These are phyloP conservation scores for Erythrolamprus reginae DNA, from an alignment of 2,113 vertebrate species.

Conservation along the genomic window DNA sequence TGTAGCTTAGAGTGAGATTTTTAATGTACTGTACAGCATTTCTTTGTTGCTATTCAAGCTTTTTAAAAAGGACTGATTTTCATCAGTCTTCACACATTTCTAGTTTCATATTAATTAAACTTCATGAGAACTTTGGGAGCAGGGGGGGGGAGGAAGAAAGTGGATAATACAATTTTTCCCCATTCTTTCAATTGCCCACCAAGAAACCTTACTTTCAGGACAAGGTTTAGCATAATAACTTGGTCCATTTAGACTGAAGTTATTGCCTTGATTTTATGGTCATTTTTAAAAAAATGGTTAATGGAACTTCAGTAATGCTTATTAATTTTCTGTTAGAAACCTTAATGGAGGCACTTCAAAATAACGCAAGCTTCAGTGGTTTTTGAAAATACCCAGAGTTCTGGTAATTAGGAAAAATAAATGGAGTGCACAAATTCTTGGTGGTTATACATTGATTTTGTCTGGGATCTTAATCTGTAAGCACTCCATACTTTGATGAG, in stretches of 20 bases:
- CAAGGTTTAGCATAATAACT: conserved; percentile 20
- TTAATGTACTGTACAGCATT: not conserved
- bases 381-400: conserved; percentile 12
- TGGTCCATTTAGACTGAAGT: conserved; percentile 23
- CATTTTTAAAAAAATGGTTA: conserved; percentile 50
- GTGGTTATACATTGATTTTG: not conserved
- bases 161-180: not conserved
- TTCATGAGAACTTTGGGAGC: not conserved
- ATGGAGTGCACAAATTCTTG: not conserved
- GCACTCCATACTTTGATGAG: not conserved
- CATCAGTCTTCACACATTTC: not conserved
- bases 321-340: conserved; percentile 41
- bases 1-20: not conserved
- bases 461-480: not conserved
- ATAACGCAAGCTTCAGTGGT: not conserved
- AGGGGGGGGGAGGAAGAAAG: conserved; percentile 5
- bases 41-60: not conserved
- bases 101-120: conserved; percentile 3
- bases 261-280: conserved; percentile 32
- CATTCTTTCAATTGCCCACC: not conserved
- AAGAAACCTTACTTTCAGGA: conserved; percentile 6
- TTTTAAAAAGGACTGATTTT: not conserved
- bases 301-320: conserved; percentile 23
- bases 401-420: conserved; percentile 7
- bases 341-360: conserved; percentile 11